Evolutionary conservation across 1,140 invertebrate species (phyloP).

Genomic region (Pseudomyrmex flavicornis): DNA sequence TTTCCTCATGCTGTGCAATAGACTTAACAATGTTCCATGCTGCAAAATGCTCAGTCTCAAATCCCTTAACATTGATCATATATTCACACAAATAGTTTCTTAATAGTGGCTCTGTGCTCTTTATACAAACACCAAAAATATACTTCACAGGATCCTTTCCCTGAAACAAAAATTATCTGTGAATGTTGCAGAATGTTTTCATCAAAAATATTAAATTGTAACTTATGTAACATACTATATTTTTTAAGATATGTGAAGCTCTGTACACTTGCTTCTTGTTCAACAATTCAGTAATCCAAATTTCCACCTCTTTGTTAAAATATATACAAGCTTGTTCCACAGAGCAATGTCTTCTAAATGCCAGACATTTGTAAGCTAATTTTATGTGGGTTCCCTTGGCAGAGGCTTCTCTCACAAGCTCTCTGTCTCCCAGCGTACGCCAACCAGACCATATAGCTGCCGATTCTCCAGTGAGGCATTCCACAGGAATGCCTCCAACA

Average conservation of each 20-base stretch:
- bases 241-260: constrained; percentile 87
- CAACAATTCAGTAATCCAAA: constrained; percentile 87
- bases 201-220: constrained; percentile 7
- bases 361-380: constrained; percentile 87
- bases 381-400: constrained; percentile 88
- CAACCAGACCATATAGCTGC: constrained; percentile 86
- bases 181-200: neutral
- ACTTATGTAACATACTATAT: constrained; percentile 80
- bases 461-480: constrained; percentile 76
- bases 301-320: constrained; percentile 85
- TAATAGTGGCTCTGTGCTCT: constrained; percentile 84
- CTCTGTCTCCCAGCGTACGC: constrained; percentile 86
- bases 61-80: constrained; percentile 83
- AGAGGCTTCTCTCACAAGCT: constrained; percentile 88
- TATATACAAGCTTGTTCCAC: constrained; percentile 85
- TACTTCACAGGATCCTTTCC: constrained; percentile 86
- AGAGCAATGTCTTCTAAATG: constrained; percentile 85
- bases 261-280: constrained; percentile 87
- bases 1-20: constrained; percentile 83
- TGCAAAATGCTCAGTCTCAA: constrained; percentile 84
- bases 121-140: constrained; percentile 85
- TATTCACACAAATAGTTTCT: constrained; percentile 87
- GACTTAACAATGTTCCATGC: constrained; percentile 87
- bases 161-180: constrained; percentile 64
- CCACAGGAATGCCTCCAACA: constrained; percentile 75